A percentile compares a stretch with the other conserved stretches of the same genome.
These are phyloP conservation scores for Drosophila mulleri DNA, from an alignment of 2,888 invertebrate species.

Conservation along the genomic window DNA sequence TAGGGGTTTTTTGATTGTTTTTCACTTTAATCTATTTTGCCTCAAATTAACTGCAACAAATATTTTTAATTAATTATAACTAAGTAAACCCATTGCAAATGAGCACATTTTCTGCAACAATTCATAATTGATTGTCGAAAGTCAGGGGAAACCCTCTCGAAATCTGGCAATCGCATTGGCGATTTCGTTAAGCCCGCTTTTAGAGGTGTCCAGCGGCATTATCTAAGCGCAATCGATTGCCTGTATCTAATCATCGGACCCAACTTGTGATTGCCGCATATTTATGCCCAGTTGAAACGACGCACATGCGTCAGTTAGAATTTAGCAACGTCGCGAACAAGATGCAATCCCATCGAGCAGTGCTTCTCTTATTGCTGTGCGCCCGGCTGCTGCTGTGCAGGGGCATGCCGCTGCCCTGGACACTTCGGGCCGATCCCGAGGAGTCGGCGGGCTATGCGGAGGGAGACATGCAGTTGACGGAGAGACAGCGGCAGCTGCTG, in stretches of 20 bases:
- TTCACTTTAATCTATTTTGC: no score
- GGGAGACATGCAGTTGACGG: conserved; percentile 90
- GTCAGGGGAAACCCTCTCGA: conserved; percentile 4
- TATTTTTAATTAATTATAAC: no score
- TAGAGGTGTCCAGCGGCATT: conserved; percentile 14
- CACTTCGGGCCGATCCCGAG: conserved; percentile 87
- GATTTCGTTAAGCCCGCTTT: not conserved
- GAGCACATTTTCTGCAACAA: not conserved
- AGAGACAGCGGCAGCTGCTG: conserved; percentile 56
- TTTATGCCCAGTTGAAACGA: conserved; percentile 36
- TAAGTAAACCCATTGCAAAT: not conserved
- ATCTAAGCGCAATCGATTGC: conserved; percentile 46
- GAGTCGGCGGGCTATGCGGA: conserved; percentile 90
- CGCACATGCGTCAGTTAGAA: conserved; percentile 32
- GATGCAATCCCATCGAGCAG: conserved; percentile 35
- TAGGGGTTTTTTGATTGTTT: no score
- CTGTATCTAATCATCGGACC: conserved; percentile 47
- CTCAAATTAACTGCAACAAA: no score
- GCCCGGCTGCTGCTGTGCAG: conserved; percentile 16
- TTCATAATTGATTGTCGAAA: not conserved
- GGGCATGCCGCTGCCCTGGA: conserved; percentile 24
- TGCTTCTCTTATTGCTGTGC: conserved; percentile 41
- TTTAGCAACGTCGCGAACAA: conserved; percentile 48
- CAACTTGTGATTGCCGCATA: conserved; percentile 26
- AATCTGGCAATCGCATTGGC: not conserved